Evolutionary conservation across 1,140 invertebrate species (phyloP), one percentile per base, ranked within the genome.

Genomic region (Hycleus phaleratus): DNA sequence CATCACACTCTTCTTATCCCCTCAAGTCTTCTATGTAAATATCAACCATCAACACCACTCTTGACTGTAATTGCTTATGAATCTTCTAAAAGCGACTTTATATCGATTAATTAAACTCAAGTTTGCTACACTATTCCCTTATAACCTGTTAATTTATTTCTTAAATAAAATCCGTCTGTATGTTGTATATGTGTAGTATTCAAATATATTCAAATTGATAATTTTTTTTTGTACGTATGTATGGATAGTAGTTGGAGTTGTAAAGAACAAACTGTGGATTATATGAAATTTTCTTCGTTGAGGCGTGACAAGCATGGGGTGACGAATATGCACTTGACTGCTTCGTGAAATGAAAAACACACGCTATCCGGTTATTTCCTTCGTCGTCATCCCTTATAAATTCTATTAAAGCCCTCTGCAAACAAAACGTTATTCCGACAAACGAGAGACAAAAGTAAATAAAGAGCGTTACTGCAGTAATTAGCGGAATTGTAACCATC

Each of bases 301-400:
- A 53, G 42, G n/a, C 51, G 46, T 51, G 57, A 52, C 47, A 32
- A 7, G 44, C 49, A 44, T 32, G 45, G 38, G 38, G 49, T 46
- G 49, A 50, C 44, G 57, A 49, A 52, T 53, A 53, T 59, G 50
- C 57, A 59, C 57, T 59, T 52, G 40, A 59, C 38, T 49, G 55
- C 38, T 42, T 53, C 38, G 42, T 46, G 51, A 53, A 53, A 53
- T 53, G 51, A 53, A 53, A 53, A 53, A 53, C 51, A 53, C 51
- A 53, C 51, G 51, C 51, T 45, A 46, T 45, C 51, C 51, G 38
- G 51, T 53, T 53, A 53, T 53, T 53, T 53, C 51, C 51, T 53
- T 53, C 51, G 51, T 25, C 48, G 46, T 45, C 53, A 46, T 56
- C 53, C 53, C 53, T 56, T 56, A 56, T 48, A 56, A 56, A 47